Percentiles rank a stretch among this genome's conserved stretches.
Conservation (phyloP, 2,797 vertebrate genomes). For the Phoeniculus purpureus region DNA sequence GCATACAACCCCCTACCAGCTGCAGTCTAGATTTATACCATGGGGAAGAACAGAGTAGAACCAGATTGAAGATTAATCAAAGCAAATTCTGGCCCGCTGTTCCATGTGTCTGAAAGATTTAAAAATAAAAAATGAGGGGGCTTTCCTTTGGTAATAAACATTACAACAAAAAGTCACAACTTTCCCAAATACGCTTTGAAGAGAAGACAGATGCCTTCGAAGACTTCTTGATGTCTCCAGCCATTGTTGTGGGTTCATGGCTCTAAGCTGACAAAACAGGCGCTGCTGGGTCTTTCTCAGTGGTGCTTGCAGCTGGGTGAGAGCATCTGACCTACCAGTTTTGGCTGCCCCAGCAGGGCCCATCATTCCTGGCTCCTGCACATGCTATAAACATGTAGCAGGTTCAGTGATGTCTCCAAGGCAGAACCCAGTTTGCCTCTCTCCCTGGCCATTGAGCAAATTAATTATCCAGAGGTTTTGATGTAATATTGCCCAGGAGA, state of each 20-base stretch:
- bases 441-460: neutral
- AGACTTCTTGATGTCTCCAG: neutral
- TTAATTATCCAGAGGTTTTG: neutral
- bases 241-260: neutral
- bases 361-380: neutral
- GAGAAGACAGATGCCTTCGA: neutral
- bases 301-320: neutral
- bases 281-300: neutral
- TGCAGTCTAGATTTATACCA: conserved; percentile 44
- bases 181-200: neutral
- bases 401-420: neutral
- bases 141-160: conserved; percentile 20
- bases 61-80: conserved; percentile 35
- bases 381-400: neutral
- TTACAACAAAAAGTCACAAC: conserved; percentile 3
- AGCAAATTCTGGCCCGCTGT: neutral
- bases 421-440: neutral
- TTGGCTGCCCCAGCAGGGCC: neutral
- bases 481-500: neutral
- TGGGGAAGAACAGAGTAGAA: neutral
- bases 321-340: neutral
- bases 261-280: neutral
- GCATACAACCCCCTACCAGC: conserved; percentile 21
- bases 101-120: conserved; percentile 1
- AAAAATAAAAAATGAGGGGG: conserved; percentile 24